phyloP scores from a whole-genome alignment of 2,888 invertebrate species.

The Drosophila subquinaria region DNA sequence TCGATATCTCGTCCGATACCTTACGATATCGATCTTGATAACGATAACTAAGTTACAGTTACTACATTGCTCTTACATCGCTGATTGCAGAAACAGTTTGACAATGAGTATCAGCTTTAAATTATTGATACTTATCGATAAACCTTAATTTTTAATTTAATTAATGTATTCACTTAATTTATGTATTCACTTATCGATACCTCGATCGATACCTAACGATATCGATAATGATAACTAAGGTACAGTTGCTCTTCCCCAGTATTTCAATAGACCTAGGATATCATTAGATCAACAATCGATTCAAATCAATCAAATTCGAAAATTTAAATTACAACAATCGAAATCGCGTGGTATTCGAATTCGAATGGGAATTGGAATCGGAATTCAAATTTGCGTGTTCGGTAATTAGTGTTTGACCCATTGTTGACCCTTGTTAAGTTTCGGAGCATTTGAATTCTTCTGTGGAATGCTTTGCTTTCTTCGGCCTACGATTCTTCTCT shows the following conservation, averaged over 20 bases:
- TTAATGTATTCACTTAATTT: no score
- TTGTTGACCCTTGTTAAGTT: constrained; percentile 40
- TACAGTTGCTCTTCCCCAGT: not conserved
- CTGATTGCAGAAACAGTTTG: no score
- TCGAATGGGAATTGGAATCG: not conserved
- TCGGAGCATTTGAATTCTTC: constrained; percentile 28
- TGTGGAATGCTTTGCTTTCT: constrained; percentile 20
- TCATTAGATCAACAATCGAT: not conserved
- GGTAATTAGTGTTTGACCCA: constrained; percentile 33
- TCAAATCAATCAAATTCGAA: not conserved
- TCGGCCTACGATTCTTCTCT: constrained; percentile 18
- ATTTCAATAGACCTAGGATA: not conserved
- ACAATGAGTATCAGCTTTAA: no score
- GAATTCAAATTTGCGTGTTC: no score
- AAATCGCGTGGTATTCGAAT: constrained; percentile 1
- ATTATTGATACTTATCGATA: no score
- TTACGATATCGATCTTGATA: no score
- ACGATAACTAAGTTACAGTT: no score
- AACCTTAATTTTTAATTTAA: no score
- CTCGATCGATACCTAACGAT: not conserved
- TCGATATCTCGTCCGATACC: no score
- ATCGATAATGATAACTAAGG: not conserved
- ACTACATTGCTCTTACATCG: no score
- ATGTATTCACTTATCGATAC: no score
- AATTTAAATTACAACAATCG: not conserved